Evolutionary conservation across 35 echinoderm and acorn worm species (phyloP).

Genomic region (Eucidaris tribuloides): DNA sequence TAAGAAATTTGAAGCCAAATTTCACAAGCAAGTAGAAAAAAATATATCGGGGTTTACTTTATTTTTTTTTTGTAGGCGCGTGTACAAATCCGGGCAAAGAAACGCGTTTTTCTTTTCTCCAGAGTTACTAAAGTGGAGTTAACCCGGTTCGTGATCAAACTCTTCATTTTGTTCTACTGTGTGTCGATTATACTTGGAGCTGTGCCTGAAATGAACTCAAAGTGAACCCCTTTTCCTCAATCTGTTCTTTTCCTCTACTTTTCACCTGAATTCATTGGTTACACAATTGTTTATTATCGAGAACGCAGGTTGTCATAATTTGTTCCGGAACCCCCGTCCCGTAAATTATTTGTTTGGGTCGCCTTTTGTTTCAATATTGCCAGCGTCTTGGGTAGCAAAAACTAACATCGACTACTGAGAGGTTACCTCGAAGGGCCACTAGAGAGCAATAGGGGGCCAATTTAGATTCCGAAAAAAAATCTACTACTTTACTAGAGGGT

Average conservation of each 20-base stretch:
- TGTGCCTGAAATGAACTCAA: background rate
- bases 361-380: background rate
- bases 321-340: background rate
- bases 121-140: no score
- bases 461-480: background rate
- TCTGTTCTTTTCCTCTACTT: background rate
- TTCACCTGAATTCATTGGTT: background rate
- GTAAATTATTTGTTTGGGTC: background rate
- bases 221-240: background rate
- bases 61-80: no score
- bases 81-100: no score
- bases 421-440: background rate
- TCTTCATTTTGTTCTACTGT: background rate
- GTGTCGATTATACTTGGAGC: background rate
- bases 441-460: background rate
- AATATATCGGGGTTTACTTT: no score
- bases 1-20: no score
- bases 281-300: background rate
- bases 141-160: no score
- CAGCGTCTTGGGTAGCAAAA: background rate
- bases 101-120: no score
- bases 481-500: no score
- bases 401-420: background rate
- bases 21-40: no score
- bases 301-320: background rate